Percentiles rank a stretch among this genome's conserved stretches.
phyloP scores from a whole-genome alignment of 2,113 vertebrate genomes.

The Desmodus rotundus region DNA sequence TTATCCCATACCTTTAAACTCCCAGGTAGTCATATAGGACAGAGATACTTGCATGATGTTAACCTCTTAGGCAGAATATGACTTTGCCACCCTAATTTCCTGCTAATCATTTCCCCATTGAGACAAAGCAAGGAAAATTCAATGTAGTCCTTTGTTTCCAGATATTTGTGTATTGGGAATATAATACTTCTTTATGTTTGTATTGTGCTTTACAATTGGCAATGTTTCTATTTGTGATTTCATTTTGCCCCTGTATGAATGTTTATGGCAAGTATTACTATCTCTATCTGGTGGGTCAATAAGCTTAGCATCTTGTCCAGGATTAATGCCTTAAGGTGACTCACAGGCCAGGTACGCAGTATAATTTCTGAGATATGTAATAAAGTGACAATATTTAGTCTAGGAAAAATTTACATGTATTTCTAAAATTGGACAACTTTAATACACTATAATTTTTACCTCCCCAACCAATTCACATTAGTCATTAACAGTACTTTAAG shows the following conservation, averaged over 20 bases:
- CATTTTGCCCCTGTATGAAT: background rate
- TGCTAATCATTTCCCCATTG: background rate
- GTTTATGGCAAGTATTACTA: background rate
- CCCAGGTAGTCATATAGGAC: background rate
- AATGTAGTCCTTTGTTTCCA: background rate
- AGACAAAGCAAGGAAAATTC: background rate
- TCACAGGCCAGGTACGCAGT: background rate
- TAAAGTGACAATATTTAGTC: background rate
- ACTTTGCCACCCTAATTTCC: background rate
- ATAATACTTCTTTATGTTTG: background rate
- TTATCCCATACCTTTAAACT: background rate
- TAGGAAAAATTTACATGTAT: background rate
- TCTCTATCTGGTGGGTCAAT: background rate
- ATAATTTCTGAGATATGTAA: background rate
- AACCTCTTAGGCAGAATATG: background rate
- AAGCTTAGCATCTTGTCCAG: background rate
- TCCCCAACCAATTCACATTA: background rate
- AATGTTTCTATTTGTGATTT: background rate
- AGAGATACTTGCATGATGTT: background rate
- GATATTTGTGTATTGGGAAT: background rate
- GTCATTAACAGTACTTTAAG: background rate
- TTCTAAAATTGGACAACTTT: background rate
- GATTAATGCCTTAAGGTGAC: background rate
- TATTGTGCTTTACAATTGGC: background rate
- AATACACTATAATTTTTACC: background rate